Conservation (phyloP, 2,113 vertebrate species). For the Vireo altiloquus region DNA sequence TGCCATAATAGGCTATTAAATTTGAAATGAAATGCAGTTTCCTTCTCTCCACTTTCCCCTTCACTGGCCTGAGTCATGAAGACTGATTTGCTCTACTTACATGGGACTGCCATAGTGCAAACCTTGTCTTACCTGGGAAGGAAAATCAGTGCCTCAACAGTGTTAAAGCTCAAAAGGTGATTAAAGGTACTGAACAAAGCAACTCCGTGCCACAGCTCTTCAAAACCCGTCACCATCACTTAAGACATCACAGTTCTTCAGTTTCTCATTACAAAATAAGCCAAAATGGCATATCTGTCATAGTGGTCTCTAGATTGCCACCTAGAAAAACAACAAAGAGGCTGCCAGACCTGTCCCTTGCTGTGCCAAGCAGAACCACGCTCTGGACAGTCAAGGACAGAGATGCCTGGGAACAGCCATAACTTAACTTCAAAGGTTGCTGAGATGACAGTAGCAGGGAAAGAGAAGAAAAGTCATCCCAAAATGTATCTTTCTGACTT, state of each 20-base stretch:
- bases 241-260: neutral
- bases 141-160: neutral
- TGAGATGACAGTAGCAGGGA: neutral
- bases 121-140: neutral
- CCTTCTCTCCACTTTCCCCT: neutral
- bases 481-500: neutral
- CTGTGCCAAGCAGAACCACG: neutral
- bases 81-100: neutral
- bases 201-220: neutral
- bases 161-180: neutral
- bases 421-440: neutral
- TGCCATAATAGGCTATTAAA: neutral
- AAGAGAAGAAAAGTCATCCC: neutral
- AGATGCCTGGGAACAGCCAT: neutral
- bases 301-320: neutral
- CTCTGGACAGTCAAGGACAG: accelerated
- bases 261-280: neutral
- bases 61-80: neutral
- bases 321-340: neutral
- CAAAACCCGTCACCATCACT: neutral
- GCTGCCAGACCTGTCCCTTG: neutral
- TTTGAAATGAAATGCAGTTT: neutral
- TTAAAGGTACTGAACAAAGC: neutral
- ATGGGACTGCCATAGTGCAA: neutral
- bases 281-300: no score